Evolutionary conservation across 2,113 vertebrate genomes (phyloP).

Genomic region (Artemisiospiza belli): DNA sequence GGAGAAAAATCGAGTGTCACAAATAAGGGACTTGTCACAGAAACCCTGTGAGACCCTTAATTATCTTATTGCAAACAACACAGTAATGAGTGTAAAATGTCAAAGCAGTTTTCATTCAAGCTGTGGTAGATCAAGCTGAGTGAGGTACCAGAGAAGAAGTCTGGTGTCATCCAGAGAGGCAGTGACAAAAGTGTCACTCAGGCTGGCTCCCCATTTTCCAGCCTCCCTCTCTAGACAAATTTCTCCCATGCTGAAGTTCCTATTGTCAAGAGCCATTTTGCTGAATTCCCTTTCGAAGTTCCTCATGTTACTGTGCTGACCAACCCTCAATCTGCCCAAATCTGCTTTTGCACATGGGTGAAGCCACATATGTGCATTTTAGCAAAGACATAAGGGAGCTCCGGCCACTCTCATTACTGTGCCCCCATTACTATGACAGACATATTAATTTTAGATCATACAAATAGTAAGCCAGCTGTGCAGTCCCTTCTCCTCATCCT

Average conservation of each 20-base stretch:
- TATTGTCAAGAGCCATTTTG: not conserved
- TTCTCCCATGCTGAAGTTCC: not conserved
- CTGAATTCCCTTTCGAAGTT: not conserved
- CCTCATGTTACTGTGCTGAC: not conserved
- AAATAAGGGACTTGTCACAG: not conserved
- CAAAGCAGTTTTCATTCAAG: not conserved
- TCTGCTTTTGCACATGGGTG: not conserved
- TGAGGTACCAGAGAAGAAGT: not conserved
- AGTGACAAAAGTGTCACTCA: not conserved
- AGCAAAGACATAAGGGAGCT: not conserved
- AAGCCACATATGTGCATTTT: not conserved
- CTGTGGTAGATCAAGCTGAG: slow-evolving; percentile 2
- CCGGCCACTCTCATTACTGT: not conserved
- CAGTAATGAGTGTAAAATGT: not conserved
- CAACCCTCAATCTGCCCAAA: not conserved
- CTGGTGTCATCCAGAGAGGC: not conserved
- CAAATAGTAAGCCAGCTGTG: not conserved
- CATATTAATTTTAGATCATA: not conserved
- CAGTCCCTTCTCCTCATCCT: not conserved
- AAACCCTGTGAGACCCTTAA: not conserved
- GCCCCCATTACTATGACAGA: not conserved
- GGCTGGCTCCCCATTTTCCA: not conserved
- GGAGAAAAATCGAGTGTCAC: slow-evolving; percentile 4
- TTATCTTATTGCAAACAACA: not conserved
- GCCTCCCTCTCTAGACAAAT: not conserved